A percentile compares a stretch with the other conserved stretches of the same genome.
Conservation (phyloP, 2,888 invertebrate species). For the Lamproptera curius region DNA sequence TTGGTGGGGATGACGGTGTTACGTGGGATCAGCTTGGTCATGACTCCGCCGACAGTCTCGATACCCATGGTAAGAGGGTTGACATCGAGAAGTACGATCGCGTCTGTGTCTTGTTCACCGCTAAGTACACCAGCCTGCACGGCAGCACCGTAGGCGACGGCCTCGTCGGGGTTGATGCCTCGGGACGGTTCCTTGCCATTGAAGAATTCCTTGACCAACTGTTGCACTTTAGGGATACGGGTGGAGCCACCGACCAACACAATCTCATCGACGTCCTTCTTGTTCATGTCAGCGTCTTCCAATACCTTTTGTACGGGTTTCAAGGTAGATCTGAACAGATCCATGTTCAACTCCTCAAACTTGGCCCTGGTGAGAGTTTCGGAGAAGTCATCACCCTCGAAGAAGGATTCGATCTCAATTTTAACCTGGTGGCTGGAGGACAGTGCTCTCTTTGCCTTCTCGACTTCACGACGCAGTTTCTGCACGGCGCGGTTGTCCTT, state of each 20-base stretch:
- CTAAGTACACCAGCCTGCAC: constrained; percentile 99
- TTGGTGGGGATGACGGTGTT: constrained; percentile 99
- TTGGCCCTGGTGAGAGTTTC: constrained; percentile 98
- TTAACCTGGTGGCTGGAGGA: constrained; percentile 97
- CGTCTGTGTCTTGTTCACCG: constrained; percentile 98
- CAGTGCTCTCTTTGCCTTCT: constrained; percentile 97
- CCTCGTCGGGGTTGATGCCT: constrained; percentile 99
- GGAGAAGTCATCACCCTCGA: constrained; percentile 98
- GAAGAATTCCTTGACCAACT: constrained; percentile 95
- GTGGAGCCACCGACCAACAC: constrained; percentile 99
- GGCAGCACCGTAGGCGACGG: constrained; percentile 98
- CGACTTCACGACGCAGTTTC: constrained; percentile 97
- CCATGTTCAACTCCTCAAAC: constrained; percentile 99
- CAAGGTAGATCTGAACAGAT: constrained; percentile 92
- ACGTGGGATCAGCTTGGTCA: constrained; percentile 98
- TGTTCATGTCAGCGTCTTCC: constrained; percentile 99
- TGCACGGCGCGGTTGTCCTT: constrained; percentile 97
- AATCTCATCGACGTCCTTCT: constrained; percentile 98
- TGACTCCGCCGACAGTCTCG: constrained; percentile 99
- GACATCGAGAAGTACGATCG: constrained; percentile 97
- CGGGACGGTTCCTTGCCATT: constrained; percentile 98
- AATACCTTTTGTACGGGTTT: constrained; percentile 97
- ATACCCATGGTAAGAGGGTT: constrained; percentile 99
- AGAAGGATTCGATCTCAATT: constrained; percentile 99
- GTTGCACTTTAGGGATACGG: constrained; percentile 98